These are phyloP conservation scores for Caradrina clavipalpis DNA, from an alignment of 2,888 invertebrate species.

Conservation along the genomic window DNA sequence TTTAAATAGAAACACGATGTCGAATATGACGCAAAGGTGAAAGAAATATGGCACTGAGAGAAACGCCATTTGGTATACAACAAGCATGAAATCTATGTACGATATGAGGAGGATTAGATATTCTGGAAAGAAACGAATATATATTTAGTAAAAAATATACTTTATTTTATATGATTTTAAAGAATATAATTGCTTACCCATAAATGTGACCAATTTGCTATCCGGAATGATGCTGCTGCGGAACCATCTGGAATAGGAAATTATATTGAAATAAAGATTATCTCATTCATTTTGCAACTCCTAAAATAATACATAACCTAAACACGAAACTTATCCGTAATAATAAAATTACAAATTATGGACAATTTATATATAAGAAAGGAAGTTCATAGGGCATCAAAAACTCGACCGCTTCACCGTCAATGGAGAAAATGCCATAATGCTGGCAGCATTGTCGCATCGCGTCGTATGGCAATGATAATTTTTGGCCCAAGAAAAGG, in stretches of 20 bases:
- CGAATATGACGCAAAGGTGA: constrained; percentile 78
- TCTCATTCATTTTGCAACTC: no score
- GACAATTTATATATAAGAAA: no score
- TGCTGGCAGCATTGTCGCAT: no score
- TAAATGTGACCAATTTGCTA: constrained; percentile 78
- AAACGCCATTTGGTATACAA: constrained; percentile 89
- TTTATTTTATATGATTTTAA: background rate
- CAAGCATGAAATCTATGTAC: constrained; percentile 84
- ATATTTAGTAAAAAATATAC: background rate
- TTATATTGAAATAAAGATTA: background rate
- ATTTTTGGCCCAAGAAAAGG: no score
- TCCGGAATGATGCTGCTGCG: constrained; percentile 86
- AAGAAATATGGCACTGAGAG: constrained; percentile 80
- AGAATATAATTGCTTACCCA: constrained; percentile 73
- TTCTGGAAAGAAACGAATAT: constrained; percentile 76
- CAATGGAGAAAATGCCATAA: no score
- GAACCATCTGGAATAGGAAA: constrained; percentile 81
- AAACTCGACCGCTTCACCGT: no score
- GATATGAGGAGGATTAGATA: constrained; percentile 82
- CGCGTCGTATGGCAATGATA: no score
- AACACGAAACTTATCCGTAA: no score
- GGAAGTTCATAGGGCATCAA: no score
- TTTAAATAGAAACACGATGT: constrained; percentile 84
- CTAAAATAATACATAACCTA: no score
- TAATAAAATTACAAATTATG: no score